A percentile compares a stretch with the other conserved stretches of the same genome.
These are phyloP conservation scores for Oxycera nigricornis DNA, from an alignment of 2,888 invertebrate genomes.

Conservation along the genomic window DNA sequence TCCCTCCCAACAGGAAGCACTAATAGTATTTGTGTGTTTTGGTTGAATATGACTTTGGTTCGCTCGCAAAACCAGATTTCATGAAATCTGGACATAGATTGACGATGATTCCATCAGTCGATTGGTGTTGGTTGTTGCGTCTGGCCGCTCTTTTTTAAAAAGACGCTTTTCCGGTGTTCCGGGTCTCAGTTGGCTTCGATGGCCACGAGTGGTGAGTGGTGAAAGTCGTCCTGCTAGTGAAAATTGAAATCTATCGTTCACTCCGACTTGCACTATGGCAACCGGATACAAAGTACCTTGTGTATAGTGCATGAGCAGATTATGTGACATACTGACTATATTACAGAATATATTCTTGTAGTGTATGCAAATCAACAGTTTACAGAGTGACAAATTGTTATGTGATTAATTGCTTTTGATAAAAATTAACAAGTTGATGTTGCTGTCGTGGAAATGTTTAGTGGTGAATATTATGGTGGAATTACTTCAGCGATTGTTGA, in stretches of 20 bases:
- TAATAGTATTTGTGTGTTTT: background rate
- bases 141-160: constrained; percentile 49
- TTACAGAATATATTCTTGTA: background rate
- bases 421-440: constrained; percentile 10
- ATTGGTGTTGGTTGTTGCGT: constrained; percentile 53
- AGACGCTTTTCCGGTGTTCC: background rate
- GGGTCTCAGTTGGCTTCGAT: background rate
- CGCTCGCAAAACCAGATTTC: background rate
- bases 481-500: too few species aligned
- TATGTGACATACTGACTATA: background rate
- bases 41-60: constrained; percentile 9
- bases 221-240: too few species aligned
- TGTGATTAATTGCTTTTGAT: constrained; percentile 20
- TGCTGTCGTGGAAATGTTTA: background rate
- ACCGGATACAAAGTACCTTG: background rate
- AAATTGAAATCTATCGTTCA: too few species aligned
- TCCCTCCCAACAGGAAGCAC: too few species aligned
- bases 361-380: constrained; percentile 29
- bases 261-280: background rate
- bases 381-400: constrained; percentile 21
- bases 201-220: background rate
- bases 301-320: background rate
- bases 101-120: constrained; percentile 51
- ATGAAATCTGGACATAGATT: constrained; percentile 20
- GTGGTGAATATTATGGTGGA: background rate